Percentiles rank a stretch among this genome's conserved stretches.
Evolutionary conservation across 2,888 invertebrate genomes (phyloP).

Genomic region (Strigamia maritima): DNA sequence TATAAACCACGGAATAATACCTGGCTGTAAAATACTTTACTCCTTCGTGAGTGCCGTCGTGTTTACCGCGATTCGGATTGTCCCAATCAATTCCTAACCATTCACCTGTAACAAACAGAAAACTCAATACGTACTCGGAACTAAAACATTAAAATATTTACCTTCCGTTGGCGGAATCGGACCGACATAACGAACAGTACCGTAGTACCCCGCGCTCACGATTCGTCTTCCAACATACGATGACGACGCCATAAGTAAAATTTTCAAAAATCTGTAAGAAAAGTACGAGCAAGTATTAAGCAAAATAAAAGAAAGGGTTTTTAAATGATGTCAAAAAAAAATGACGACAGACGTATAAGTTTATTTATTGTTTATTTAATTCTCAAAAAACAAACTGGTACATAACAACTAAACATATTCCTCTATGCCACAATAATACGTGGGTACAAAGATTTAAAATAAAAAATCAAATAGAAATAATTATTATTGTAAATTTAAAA

Average conservation of each 20-base stretch:
- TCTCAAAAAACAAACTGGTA: slow-evolving; percentile 30
- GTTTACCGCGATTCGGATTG: slow-evolving; percentile 80
- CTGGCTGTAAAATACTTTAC: slow-evolving; percentile 69
- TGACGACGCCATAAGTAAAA: background rate
- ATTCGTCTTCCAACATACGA: slow-evolving; percentile 54
- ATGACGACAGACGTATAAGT: background rate
- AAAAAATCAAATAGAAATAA: slow-evolving; percentile 10
- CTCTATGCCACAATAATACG: slow-evolving; percentile 32
- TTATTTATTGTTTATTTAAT: slow-evolving; percentile 30
- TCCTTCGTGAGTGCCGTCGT: slow-evolving; percentile 80
- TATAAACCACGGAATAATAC: slow-evolving; percentile 43
- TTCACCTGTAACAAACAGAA: slow-evolving; percentile 54
- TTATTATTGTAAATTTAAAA: slow-evolving; percentile 18
- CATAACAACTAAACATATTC: slow-evolving; percentile 30
- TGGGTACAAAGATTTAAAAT: slow-evolving; percentile 19
- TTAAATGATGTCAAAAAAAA: background rate
- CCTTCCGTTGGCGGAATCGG: slow-evolving; percentile 62
- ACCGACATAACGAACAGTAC: slow-evolving; percentile 74
- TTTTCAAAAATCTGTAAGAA: background rate
- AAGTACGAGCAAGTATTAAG: background rate
- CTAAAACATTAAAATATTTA: slow-evolving; percentile 33
- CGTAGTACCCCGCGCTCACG: slow-evolving; percentile 56
- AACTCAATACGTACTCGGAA: background rate
- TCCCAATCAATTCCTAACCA: slow-evolving; percentile 99
- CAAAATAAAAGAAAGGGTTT: background rate